Evolutionary conservation across 2,797 vertebrate species (phyloP).

Genomic region (Fratercula arctica): DNA sequence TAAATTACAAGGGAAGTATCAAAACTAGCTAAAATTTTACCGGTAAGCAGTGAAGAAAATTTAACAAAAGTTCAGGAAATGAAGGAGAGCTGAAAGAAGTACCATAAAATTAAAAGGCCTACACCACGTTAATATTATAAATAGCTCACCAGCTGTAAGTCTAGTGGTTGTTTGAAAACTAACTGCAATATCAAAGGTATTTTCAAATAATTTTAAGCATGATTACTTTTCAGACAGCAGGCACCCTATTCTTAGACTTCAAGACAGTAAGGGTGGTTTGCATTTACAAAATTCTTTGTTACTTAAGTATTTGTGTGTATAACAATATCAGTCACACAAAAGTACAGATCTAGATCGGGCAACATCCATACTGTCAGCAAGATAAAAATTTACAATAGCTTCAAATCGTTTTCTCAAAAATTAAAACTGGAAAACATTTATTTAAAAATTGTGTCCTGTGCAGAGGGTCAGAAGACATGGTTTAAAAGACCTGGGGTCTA

Average conservation of each 20-base stretch:
- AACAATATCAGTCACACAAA: neutral
- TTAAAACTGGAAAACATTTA: neutral
- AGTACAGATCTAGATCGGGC: neutral
- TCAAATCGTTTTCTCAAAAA: neutral
- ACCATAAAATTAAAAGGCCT: constrained; percentile 1
- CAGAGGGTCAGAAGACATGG: neutral
- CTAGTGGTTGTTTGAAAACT: neutral
- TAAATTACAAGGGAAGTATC: neutral
- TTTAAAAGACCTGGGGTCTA: neutral
- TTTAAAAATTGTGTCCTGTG: neutral
- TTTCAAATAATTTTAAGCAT: neutral
- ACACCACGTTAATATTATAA: neutral
- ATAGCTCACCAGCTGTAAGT: neutral
- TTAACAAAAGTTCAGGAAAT: neutral
- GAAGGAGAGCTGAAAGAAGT: neutral
- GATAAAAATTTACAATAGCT: neutral
- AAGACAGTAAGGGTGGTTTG: neutral
- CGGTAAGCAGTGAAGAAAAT: neutral
- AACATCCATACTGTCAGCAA: neutral
- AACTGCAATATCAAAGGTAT: neutral
- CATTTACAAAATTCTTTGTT: neutral
- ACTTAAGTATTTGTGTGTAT: neutral
- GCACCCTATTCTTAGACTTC: neutral
- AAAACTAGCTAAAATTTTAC: neutral
- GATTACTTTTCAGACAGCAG: neutral